Percentiles rank a stretch among this genome's conserved stretches.
Evolutionary conservation across 2,113 vertebrate genomes (phyloP).

Genomic region (Grallaria varia): DNA sequence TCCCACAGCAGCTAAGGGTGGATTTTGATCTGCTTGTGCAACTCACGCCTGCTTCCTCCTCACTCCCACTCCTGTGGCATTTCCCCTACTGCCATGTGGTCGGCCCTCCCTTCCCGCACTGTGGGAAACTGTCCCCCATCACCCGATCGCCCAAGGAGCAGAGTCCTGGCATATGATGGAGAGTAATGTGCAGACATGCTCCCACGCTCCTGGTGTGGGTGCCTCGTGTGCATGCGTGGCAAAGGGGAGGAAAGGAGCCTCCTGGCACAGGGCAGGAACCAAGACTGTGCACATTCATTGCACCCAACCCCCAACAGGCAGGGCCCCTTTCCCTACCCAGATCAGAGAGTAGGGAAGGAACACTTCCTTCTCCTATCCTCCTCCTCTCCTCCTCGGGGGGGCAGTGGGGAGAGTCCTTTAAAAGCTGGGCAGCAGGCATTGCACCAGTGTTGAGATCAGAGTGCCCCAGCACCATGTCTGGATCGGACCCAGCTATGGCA

Average conservation of each 20-base stretch:
- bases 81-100: not conserved
- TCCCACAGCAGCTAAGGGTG: not conserved
- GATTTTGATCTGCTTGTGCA: not conserved
- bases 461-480: not conserved
- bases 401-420: not conserved
- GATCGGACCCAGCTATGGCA: not conserved
- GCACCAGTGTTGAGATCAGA: not conserved
- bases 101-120: not conserved
- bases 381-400: not conserved
- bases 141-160: not conserved
- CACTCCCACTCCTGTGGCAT: not conserved
- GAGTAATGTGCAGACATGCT: accelerated
- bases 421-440: not conserved
- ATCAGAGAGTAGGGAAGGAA: not conserved
- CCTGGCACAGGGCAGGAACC: not conserved
- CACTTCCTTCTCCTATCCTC: constrained; percentile 26
- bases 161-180: not conserved
- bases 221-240: not conserved
- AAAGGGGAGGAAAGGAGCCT: not conserved
- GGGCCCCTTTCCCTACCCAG: not conserved
- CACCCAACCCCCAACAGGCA: not conserved
- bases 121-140: not conserved
- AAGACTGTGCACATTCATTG: not conserved
- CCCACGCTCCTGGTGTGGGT: not conserved
- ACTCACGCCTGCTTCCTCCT: not conserved